phyloP scores from a whole-genome alignment of 1,140 invertebrate genomes.

The Hycleus cichorii region DNA sequence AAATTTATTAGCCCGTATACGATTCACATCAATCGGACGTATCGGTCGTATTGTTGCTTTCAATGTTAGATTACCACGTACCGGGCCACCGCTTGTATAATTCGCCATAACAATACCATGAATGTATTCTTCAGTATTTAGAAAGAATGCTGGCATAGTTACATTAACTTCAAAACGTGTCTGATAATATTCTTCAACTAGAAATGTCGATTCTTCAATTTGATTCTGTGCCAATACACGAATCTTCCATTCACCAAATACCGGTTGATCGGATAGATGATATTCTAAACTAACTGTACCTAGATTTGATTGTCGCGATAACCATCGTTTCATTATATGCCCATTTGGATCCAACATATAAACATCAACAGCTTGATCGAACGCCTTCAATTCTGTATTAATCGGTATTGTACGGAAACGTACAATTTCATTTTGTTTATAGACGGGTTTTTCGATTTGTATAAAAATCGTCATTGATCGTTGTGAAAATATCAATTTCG shows the following conservation, averaged over 20 bases:
- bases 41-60: conserved; percentile 68
- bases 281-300: conserved; percentile 88
- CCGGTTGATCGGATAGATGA: conserved; percentile 82
- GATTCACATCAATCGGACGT: conserved; percentile 39
- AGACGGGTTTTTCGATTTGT: conserved; percentile 91
- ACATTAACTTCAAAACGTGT: conserved; percentile 90
- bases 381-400: conserved; percentile 79
- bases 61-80: conserved; percentile 77
- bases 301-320: conserved; percentile 80
- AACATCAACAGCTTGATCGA: conserved; percentile 81
- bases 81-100: conserved; percentile 82
- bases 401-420: conserved; percentile 83
- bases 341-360: conserved; percentile 82
- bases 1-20: neutral
- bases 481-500: conserved; percentile 69
- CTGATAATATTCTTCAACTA: conserved; percentile 93
- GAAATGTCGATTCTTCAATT: conserved; percentile 75
- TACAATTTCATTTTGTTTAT: conserved; percentile 89
- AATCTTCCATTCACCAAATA: conserved; percentile 88
- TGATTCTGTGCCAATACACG: conserved; percentile 82
- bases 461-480: conserved; percentile 94
- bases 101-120: conserved; percentile 84
- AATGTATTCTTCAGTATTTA: conserved; percentile 75
- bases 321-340: conserved; percentile 79
- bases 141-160: conserved; percentile 89